These are phyloP conservation scores for Nematolebias whitei DNA, from an alignment of 2,113 vertebrate genomes.

Conservation along the genomic window DNA sequence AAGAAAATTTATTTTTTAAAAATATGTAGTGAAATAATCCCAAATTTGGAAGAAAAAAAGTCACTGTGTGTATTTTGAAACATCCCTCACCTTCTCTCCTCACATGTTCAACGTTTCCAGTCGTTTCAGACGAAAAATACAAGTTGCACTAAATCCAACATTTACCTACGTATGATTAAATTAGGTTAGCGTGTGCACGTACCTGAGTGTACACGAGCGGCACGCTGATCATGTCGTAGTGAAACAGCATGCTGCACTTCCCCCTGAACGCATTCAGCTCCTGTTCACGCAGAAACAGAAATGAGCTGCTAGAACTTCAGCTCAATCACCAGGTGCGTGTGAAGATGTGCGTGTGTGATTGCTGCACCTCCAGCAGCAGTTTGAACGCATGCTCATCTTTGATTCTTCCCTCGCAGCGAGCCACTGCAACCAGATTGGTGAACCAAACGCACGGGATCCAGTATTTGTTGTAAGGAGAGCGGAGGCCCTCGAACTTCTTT, in stretches of 20 bases:
- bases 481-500: constrained; percentile 89
- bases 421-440: constrained; percentile 86
- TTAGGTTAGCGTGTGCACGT: not conserved
- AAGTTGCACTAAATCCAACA: too few species aligned
- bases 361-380: constrained; percentile 86
- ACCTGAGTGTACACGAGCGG: constrained; percentile 94
- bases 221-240: constrained; percentile 93
- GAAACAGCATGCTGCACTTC: constrained; percentile 91
- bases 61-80: too few species aligned
- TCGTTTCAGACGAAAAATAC: too few species aligned
- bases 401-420: constrained; percentile 87
- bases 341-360: not conserved
- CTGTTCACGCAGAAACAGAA: constrained; percentile 67
- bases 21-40: too few species aligned
- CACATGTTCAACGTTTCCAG: too few species aligned
- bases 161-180: too few species aligned
- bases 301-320: too few species aligned
- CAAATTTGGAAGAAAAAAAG: too few species aligned
- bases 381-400: constrained; percentile 89
- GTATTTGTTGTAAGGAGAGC: constrained; percentile 92
- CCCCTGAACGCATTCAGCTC: constrained; percentile 87
- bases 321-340: too few species aligned
- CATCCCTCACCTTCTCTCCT: too few species aligned
- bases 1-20: too few species aligned
- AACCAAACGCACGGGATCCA: constrained; percentile 96